phyloP scores from a whole-genome alignment of 2,113 vertebrate genomes.

The Erinaceus europaeus region DNA sequence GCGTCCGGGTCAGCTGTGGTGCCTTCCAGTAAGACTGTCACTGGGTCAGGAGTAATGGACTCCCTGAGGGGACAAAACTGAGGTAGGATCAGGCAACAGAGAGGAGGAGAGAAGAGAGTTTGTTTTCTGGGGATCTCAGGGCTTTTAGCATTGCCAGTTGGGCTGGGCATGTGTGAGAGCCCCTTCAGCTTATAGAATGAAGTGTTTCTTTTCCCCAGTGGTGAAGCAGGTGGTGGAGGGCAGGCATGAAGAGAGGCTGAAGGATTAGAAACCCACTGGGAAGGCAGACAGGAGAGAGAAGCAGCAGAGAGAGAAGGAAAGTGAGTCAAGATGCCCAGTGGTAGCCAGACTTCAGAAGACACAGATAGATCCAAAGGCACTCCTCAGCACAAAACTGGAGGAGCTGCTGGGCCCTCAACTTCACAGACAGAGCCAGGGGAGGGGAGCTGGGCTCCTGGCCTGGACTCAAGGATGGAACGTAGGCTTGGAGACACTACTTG shows the following conservation, averaged over 20 bases:
- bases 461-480: too few relatives aligned
- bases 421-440: too few relatives aligned
- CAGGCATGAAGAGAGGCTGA: background rate
- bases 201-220: background rate
- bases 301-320: background rate
- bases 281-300: background rate
- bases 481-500: too few relatives aligned
- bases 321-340: background rate
- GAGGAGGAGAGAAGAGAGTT: conserved; percentile 3
- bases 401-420: background rate
- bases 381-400: background rate
- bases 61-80: too few relatives aligned
- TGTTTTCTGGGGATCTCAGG: background rate
- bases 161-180: too few relatives aligned
- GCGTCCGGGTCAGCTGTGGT: too few relatives aligned
- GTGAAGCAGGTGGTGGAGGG: background rate
- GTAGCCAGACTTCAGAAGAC: too few relatives aligned
- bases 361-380: too few relatives aligned
- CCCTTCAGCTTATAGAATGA: background rate
- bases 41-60: too few relatives aligned
- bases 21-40: too few relatives aligned
- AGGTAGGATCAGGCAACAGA: background rate
- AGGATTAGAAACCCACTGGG: conserved; percentile 69
- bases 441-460: too few relatives aligned
- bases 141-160: conserved; percentile 27